phyloP scores from a whole-genome alignment of 2,113 vertebrate genomes.

The Atractosteus spatula region DNA sequence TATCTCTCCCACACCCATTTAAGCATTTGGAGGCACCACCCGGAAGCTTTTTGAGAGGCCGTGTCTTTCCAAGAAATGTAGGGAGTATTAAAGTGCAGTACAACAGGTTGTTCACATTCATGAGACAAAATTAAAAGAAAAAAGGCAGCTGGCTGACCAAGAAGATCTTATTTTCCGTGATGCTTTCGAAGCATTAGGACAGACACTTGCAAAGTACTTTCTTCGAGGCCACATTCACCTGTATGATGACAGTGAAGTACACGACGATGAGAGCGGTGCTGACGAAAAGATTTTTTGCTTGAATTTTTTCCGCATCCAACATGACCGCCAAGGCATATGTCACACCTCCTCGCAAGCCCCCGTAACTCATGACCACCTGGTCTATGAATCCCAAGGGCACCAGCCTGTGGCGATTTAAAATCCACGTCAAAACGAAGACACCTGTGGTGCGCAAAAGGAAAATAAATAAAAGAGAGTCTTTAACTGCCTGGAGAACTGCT shows the following conservation, averaged over 20 bases:
- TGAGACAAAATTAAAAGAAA: too few relatives aligned
- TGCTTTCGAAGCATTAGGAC: too few relatives aligned
- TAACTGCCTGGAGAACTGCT: too few relatives aligned
- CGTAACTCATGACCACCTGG: slow-evolving; percentile 94
- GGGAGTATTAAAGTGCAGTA: too few relatives aligned
- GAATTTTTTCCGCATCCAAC: slow-evolving; percentile 68
- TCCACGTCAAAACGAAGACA: slow-evolving; percentile 84
- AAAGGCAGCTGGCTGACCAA: too few relatives aligned
- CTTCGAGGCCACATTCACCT: slow-evolving; percentile 64
- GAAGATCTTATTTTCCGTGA: too few relatives aligned
- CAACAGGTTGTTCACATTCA: too few relatives aligned
- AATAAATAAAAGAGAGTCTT: background rate
- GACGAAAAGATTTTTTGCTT: slow-evolving; percentile 81
- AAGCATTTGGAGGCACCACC: too few relatives aligned
- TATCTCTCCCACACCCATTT: too few relatives aligned
- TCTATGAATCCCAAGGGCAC: slow-evolving; percentile 86
- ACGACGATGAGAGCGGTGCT: slow-evolving; percentile 92
- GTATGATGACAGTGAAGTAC: slow-evolving; percentile 93
- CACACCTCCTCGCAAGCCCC: slow-evolving; percentile 90
- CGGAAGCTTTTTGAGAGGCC: too few relatives aligned
- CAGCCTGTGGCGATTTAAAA: slow-evolving; percentile 85
- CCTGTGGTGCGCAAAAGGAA: slow-evolving; percentile 56
- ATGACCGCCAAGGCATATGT: slow-evolving; percentile 84
- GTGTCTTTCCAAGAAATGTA: too few relatives aligned
- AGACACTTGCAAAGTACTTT: too few relatives aligned